Base-by-base conservation (phyloP, 35 echinoderm and acorn worm species). In the Heliocidaris tuberculata region DNA sequence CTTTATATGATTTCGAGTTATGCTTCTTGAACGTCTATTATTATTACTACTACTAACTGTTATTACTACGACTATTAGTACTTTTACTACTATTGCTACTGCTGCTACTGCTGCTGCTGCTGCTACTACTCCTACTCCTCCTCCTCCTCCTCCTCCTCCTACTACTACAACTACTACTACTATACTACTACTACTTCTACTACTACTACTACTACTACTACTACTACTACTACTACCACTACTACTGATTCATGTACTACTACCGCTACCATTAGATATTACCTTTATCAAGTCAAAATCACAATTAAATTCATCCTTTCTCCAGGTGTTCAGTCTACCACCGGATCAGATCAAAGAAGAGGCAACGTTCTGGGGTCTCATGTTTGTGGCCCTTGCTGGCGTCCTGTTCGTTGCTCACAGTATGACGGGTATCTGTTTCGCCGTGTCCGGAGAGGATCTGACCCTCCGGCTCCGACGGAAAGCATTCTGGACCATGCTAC, bases 391-490 rank as follows among this genome's bases (percentile, higher is more conserved):
- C 29, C 96, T 96, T 5, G 96, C 94, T 93, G 78, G 32, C 9
- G 2, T 27, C 85, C 47, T 96, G 7, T 87, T 86, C 48, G 21
- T 85, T 60, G 71, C 27, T 16, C 19, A 96, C 15, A 54, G 7
- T 30, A 95, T 98, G 86, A 96, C 35, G 31, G 96, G 71, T 31
- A 96, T 91, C 31, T 95, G 93, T 78, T 98, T 98, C 93, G 94
- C 95, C 21, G 94, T 97, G 35, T 99, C 98, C 42, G 98, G 98
- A 29, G 98, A 96, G 70, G 95, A 96, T 42, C 94, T 99, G 31
- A 99, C 98, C 31, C 42, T 96, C 8, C 90, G 98, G 9, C 88
- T 97, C 42, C 47, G 98, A 2, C 47, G 88, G 17, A 87, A 94
- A 70, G 95, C 94, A 15, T 99, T 99, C 87, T 96, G 96, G 93